Evolutionary conservation across 2,797 vertebrate species (phyloP), one percentile per base, ranked within the genome.

Genomic region (Carcharodon carcharias): DNA sequence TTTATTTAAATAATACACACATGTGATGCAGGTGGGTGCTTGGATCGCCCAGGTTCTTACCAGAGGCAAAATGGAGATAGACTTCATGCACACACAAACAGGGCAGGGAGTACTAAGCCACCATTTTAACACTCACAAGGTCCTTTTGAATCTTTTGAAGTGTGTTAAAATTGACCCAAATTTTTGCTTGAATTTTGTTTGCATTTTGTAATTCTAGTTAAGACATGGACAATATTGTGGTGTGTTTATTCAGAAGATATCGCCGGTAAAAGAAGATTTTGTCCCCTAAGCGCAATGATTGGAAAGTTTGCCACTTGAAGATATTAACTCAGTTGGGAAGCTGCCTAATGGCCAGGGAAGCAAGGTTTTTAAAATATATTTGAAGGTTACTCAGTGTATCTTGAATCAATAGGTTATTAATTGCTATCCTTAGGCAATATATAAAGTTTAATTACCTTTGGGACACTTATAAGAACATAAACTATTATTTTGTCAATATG

Each of bases 401-500:
- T 73, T 73, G 45, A 50, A 95, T 95, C 50, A 77, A 77, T 77
- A 77, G 69, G 1, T 73, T 95, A 95, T 95, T 73, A 95, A 95
- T 95, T 95, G 50, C 50, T 77, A 56, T 73, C 94, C 40, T 95
- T 77, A 18, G 69, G 94, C 69, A 28, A 73, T 73, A n/a, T 77
- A 95, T 95, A 58, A 73, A 95, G 54, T 21, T 31, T 95, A 77
- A 95, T 95, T 77, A 73, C 94, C 50, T 95, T 71, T 54, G 94
- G 94, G 69, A 95, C 28, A 5, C 67, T 95, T 95, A 77, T 31
- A 77, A 95, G 69, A 69, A 95, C 31, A 71, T 95, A 95, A 77
- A 73, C 94, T 58, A 95, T 95, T 77, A 95, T 95, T 95, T 77
- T 73, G 50, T 95, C 94, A 95, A 73, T 77, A 95, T 45, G 50